phyloP scores from a whole-genome alignment of 2,113 vertebrate genomes.

The Oostethus manadensis region DNA sequence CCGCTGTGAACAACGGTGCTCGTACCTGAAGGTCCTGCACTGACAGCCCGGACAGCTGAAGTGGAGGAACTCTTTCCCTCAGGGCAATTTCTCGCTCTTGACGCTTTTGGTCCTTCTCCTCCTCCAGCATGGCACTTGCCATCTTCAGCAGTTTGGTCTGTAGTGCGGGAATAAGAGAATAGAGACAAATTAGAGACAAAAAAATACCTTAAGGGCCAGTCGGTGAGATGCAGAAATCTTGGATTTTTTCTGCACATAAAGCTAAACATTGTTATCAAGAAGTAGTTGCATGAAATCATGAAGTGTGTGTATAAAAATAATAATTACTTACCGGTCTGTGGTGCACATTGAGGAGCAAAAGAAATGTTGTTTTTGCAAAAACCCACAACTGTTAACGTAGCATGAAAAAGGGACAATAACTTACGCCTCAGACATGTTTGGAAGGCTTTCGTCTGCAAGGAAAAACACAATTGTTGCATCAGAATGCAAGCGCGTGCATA shows the following conservation, averaged over 20 bases:
- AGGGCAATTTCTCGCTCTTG: conserved; percentile 48
- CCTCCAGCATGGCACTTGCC: conserved; percentile 46
- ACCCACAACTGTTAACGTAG: conserved; percentile 8
- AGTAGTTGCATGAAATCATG: neutral
- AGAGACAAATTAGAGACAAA: no score
- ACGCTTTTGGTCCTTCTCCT: conserved; percentile 56
- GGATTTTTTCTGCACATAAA: conserved; percentile 46
- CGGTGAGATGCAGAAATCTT: conserved; percentile 64
- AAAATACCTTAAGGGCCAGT: conserved; percentile 61
- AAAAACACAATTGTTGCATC: neutral
- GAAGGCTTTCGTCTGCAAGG: conserved; percentile 25
- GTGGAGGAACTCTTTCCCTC: conserved; percentile 52
- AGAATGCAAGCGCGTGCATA: neutral
- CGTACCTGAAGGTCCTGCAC: conserved; percentile 66
- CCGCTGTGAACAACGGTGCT: conserved; percentile 19
- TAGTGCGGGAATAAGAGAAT: neutral
- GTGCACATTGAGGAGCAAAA: conserved; percentile 3
- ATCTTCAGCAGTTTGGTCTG: conserved; percentile 67
- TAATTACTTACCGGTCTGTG: conserved; percentile 46
- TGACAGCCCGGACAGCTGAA: conserved; percentile 59
- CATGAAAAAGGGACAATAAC: conserved; percentile 13
- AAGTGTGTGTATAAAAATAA: neutral
- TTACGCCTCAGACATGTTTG: conserved; percentile 65
- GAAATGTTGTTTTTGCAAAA: neutral
- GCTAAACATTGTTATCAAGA: neutral